Percentiles rank a stretch among this genome's conserved stretches.
Conservation (phyloP, 2,113 vertebrate species). For the Crotophaga sulcirostris region DNA sequence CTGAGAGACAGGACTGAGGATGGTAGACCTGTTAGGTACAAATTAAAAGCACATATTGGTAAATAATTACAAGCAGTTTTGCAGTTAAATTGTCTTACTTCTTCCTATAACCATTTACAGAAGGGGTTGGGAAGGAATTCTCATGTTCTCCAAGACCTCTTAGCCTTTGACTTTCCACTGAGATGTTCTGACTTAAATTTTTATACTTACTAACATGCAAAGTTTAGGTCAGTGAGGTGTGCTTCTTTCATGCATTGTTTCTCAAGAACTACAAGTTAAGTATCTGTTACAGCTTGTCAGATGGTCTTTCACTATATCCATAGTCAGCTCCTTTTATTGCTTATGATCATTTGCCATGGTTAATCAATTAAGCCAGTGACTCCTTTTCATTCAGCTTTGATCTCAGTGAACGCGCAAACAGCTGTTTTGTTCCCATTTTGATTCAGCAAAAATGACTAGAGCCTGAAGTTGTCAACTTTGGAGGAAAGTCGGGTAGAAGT, state of each 20-base stretch:
- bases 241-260: neutral
- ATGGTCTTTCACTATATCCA: neutral
- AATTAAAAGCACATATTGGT: neutral
- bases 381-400: neutral
- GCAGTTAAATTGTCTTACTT: neutral
- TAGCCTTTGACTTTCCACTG: neutral
- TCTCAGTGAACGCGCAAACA: neutral
- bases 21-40: neutral
- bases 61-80: slow-evolving; percentile 24
- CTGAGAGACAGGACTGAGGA: neutral
- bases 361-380: neutral
- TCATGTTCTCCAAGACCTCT: neutral
- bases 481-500: neutral
- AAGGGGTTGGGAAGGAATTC: neutral
- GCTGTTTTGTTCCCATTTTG: neutral
- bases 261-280: neutral
- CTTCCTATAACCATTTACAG: neutral
- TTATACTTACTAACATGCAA: neutral
- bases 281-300: neutral
- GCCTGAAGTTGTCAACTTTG: neutral
- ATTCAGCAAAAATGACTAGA: neutral
- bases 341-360: neutral
- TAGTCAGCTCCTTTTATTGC: neutral
- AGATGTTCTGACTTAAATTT: neutral
- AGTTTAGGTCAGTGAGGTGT: neutral